Evolutionary conservation across 2,113 vertebrate genomes (phyloP).

Genomic region (Cochlearius cochlearius): DNA sequence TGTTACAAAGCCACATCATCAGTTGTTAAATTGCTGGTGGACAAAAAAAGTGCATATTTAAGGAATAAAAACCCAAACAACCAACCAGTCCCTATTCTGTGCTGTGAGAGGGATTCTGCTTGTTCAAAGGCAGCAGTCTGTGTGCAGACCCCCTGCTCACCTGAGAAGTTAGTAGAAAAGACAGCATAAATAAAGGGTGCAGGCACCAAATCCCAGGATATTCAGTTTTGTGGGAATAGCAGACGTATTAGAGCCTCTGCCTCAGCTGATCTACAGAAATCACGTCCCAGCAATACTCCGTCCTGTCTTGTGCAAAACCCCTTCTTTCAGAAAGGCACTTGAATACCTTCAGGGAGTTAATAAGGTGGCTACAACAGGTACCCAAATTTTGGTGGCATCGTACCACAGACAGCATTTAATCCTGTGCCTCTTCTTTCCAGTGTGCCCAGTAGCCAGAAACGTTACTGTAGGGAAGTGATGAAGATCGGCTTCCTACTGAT

Average conservation of each 20-base stretch:
- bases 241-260: neutral
- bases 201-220: neutral
- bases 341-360: neutral
- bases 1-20: neutral
- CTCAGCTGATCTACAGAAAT: neutral
- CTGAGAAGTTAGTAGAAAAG: neutral
- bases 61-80: neutral
- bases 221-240: neutral
- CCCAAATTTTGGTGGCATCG: neutral
- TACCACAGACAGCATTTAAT: neutral
- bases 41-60: neutral
- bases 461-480: accelerated
- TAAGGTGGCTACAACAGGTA: neutral
- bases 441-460: neutral
- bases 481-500: neutral
- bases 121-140: neutral
- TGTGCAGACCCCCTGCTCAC: neutral
- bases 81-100: neutral
- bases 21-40: neutral
- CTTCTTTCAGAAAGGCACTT: neutral
- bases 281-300: neutral
- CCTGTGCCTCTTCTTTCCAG: neutral
- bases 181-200: neutral
- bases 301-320: neutral
- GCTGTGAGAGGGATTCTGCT: neutral